Percentiles rank a stretch among this genome's conserved stretches.
These are phyloP conservation scores for Molothrus ater DNA, from an alignment of 2,797 vertebrate genomes.

Conservation along the genomic window DNA sequence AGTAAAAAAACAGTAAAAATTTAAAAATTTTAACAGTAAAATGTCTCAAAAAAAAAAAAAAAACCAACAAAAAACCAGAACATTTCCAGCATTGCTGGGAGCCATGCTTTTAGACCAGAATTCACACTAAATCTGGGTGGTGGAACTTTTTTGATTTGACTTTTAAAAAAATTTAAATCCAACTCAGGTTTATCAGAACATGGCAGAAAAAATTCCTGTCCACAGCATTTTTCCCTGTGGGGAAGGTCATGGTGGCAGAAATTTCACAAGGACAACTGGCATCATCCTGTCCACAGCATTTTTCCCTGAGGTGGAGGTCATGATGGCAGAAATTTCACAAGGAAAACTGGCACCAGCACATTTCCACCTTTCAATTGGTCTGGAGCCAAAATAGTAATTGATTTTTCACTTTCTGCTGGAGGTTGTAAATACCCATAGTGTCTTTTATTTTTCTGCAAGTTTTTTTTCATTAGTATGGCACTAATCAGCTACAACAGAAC, in stretches of 20 bases:
- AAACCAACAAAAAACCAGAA: not conserved
- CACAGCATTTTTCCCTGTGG: not conserved
- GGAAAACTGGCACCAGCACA: not conserved
- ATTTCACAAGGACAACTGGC: slow-evolving; percentile 38
- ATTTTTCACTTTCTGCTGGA: slow-evolving; percentile 21
- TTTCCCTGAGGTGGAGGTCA: not conserved
- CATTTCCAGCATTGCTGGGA: not conserved
- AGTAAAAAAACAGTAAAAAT: not conserved
- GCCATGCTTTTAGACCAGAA: not conserved
- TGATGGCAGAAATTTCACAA: slow-evolving; percentile 23
- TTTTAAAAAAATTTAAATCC: not conserved
- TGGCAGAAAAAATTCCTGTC: not conserved
- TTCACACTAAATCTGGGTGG: not conserved
- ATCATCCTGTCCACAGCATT: not conserved
- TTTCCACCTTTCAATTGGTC: slow-evolving; percentile 31
- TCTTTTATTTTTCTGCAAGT: not conserved
- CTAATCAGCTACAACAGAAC: not conserved
- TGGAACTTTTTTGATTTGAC: not conserved
- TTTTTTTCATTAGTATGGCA: not conserved
- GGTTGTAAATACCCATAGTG: not conserved
- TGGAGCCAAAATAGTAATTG: slow-evolving; percentile 4
- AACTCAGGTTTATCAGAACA: not conserved
- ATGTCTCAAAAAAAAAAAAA: not conserved
- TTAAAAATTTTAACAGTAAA: not conserved
- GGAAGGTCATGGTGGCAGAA: not conserved